Evolutionary conservation across 2,113 vertebrate species (phyloP).

Genomic region (Pseudopodoces humilis): DNA sequence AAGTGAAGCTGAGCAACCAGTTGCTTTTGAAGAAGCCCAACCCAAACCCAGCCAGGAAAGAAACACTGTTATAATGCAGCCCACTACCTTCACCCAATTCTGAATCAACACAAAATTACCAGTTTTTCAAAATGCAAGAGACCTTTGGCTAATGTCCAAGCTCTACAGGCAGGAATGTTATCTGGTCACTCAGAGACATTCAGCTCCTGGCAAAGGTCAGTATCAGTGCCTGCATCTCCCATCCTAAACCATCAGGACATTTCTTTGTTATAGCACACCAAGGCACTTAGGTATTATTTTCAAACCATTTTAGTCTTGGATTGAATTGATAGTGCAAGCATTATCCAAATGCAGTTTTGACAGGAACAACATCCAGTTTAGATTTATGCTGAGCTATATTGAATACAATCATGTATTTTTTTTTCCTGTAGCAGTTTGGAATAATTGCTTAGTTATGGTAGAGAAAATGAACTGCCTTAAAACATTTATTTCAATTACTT

Average conservation of each 20-base stretch:
- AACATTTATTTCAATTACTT: conserved; percentile 10
- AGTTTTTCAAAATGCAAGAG: neutral
- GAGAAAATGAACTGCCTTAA: conserved; percentile 9
- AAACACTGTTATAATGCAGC: neutral
- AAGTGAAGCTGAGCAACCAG: neutral
- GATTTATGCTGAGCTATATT: neutral
- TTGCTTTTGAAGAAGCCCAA: neutral
- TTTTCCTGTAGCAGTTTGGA: neutral
- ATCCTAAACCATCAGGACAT: neutral
- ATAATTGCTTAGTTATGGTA: neutral
- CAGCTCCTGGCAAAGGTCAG: neutral
- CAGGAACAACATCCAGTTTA: neutral
- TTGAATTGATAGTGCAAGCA: neutral
- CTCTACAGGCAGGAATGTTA: neutral
- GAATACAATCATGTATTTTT: neutral
- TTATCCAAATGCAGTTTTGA: neutral
- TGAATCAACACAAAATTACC: neutral
- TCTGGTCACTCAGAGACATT: neutral
- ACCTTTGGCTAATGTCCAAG: neutral
- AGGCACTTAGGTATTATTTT: neutral
- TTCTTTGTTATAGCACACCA: neutral
- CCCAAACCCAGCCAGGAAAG: neutral
- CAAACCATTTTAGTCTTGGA: neutral
- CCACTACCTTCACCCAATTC: neutral
- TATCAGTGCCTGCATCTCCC: neutral